Evolutionary conservation across 1,140 invertebrate species (phyloP), one percentile per base, ranked within the genome.

Genomic region (Polyergus mexicanus): DNA sequence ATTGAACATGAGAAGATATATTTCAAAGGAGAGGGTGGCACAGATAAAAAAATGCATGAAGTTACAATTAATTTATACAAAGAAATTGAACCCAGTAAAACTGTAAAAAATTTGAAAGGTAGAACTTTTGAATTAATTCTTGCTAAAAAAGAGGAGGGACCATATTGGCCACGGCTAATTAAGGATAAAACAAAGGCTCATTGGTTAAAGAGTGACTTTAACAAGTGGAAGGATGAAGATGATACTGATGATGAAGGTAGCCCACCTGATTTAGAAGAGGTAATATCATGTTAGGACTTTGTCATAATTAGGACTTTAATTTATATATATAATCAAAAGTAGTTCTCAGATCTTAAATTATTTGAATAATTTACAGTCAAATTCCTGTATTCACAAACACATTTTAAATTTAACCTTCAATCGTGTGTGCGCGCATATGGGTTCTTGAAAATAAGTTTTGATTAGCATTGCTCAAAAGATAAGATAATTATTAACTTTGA

Each of bases 181-280:
- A 98, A 98, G 95, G 98, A 98, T 88, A 97, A 97, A 89, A 97
- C 97, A 93, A 99, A 99, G 95, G 97, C 97, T 89, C 98, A 99
- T 94, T 99, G 99, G 98, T 96, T 99, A 75, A 99, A 99, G 95
- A 98, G 98, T 88, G 99, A 99, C 94, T 99, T 99, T 93, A 97
- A 98, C 91, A 98, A 99, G 95, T 99, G 99, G 98, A 97, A 97
- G 94, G 99, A 99, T 96, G 99, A 99, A 95, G 98, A 98, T 92
- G 98, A 98, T 80, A 97, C 96, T 80, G 97, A 97, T 62, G 96
- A 96, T 78, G 97, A 97, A 77, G 94, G 86, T 47, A 94, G 94
- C 75, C 92, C 92, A 16, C 91, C 86, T 41, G 95, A 97, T 88
- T 95, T 97, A 47, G 96, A 96, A 95, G 96, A 97, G 86, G 96